Evolutionary conservation across 2,113 vertebrate genomes (phyloP).

Genomic region (Todiramphus chloris): DNA sequence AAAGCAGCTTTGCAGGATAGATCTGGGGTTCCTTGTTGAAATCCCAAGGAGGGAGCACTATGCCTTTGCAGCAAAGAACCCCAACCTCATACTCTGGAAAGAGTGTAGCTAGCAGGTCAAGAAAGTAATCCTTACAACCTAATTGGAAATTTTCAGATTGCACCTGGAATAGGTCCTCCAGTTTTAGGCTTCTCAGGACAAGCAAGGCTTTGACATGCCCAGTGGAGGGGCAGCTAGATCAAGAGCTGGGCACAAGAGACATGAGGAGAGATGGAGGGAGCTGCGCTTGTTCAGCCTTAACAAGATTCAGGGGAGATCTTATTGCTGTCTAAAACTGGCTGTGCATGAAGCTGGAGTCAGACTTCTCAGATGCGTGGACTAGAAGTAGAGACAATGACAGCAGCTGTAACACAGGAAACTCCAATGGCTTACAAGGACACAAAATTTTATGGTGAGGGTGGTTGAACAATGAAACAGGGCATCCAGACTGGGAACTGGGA

Average conservation of each 20-base stretch:
- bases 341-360: not conserved
- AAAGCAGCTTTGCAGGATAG: not conserved
- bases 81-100: rapidly evolving
- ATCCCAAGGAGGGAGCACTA: not conserved
- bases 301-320: not conserved
- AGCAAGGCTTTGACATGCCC: not conserved
- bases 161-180: not conserved
- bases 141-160: not conserved
- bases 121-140: not conserved
- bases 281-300: not conserved
- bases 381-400: not conserved
- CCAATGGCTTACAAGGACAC: not conserved
- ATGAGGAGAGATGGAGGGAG: not conserved
- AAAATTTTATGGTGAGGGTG: not conserved
- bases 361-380: not conserved
- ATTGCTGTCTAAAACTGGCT: not conserved
- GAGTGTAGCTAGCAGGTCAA: not conserved
- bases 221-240: not conserved
- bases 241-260: not conserved
- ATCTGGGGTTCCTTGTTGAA: not conserved
- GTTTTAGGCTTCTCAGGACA: not conserved
- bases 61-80: not conserved
- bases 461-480: not conserved
- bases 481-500: not conserved
- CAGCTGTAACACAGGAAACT: not conserved